phyloP scores from a whole-genome alignment of 2,797 vertebrate species.

The Etheostoma nigrum region DNA sequence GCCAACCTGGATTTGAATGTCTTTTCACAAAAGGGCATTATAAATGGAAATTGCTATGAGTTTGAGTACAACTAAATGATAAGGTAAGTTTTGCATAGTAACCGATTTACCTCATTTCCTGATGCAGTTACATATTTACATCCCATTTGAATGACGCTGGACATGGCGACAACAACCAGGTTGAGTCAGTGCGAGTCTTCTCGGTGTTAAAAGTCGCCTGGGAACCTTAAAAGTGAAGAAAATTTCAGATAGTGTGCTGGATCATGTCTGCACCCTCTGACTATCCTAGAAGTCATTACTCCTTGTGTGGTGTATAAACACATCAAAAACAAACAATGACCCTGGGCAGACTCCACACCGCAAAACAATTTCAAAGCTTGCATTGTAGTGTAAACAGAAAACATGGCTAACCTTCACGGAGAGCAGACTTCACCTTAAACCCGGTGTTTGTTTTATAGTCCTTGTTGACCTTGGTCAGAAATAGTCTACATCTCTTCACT shows the following conservation, averaged over 20 bases:
- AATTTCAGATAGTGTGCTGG: slow-evolving; percentile 27
- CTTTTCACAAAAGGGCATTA: slow-evolving; percentile 2
- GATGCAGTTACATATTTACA: slow-evolving; percentile 52
- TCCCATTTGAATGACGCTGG: slow-evolving; percentile 45
- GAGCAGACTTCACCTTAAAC: slow-evolving; percentile 73
- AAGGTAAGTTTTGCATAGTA: slow-evolving; percentile 60
- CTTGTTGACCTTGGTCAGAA: slow-evolving; percentile 67
- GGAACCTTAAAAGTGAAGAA: slow-evolving; percentile 49
- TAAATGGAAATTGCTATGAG: slow-evolving; percentile 37
- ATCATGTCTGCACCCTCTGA: slow-evolving; percentile 56
- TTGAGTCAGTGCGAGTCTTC: neutral
- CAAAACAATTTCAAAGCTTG: slow-evolving; percentile 80
- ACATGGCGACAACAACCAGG: neutral
- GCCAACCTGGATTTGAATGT: neutral
- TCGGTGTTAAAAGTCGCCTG: neutral
- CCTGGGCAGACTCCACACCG: slow-evolving; percentile 68
- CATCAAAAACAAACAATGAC: slow-evolving; percentile 83
- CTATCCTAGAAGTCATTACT: slow-evolving; percentile 76
- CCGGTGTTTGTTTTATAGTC: slow-evolving; percentile 62
- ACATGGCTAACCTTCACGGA: slow-evolving; percentile 81
- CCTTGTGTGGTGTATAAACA: slow-evolving; percentile 86
- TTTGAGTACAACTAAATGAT: slow-evolving; percentile 46
- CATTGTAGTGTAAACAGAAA: slow-evolving; percentile 82
- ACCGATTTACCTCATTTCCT: slow-evolving; percentile 45
- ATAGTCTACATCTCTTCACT: slow-evolving; percentile 38